Conservation (phyloP, 1,140 invertebrate species). For the Pogonognathellus flavescens region DNA sequence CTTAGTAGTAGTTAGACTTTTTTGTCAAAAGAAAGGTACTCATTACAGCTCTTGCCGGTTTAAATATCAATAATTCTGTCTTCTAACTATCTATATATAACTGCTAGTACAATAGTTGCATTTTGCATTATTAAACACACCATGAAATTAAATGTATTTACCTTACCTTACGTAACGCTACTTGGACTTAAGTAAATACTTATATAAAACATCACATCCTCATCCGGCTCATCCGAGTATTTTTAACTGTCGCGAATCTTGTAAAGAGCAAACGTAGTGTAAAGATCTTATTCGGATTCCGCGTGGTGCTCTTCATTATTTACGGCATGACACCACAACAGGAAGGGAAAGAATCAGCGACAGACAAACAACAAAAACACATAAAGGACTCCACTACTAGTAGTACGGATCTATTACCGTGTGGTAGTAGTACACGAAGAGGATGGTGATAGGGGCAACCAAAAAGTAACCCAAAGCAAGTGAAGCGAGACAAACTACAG, state of each 20-base stretch:
- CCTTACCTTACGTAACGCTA: no score
- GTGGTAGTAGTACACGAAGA: not conserved
- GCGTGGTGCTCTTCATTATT: constrained; percentile 44
- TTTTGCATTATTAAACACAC: no score
- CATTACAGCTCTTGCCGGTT: not conserved
- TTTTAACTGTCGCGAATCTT: not conserved
- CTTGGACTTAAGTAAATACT: no score
- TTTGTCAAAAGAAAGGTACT: constrained; percentile 14
- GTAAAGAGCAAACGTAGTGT: constrained; percentile 5
- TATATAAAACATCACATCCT: no score
- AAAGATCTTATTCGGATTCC: constrained; percentile 33
- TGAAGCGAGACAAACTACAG: constrained; percentile 28
- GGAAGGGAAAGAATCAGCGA: not conserved
- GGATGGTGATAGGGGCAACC: constrained; percentile 16
- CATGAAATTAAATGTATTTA: not conserved
- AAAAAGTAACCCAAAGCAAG: constrained; percentile 32
- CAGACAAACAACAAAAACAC: not conserved
- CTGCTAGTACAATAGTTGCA: no score
- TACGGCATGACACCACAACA: constrained; percentile 38
- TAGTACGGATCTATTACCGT: not conserved
- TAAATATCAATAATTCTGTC: no score
- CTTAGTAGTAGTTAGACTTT: not conserved
- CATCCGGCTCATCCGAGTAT: no score
- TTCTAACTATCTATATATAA: no score
- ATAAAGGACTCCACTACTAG: not conserved